Base-by-base conservation (phyloP, 2,888 invertebrate species). In the Heliconius charithonia region DNA sequence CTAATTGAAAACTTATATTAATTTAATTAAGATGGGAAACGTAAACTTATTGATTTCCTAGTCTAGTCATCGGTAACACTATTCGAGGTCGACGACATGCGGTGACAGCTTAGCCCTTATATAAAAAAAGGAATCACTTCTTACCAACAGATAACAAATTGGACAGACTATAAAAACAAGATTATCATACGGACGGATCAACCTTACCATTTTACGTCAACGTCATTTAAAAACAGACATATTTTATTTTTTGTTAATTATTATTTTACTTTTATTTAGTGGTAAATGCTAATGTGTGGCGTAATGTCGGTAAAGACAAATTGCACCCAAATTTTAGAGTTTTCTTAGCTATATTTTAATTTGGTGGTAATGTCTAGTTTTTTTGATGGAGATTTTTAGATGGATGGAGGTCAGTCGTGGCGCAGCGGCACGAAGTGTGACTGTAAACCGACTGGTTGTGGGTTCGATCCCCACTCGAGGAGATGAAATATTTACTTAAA, bases 21-120 rank as follows among this genome's bases (percentile, higher is more conserved):
- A 78, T 62, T 62, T 37, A 67, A 78, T 78, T 74, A 62, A 62
- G 72, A 66, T 51, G 51, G 65, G 66, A 72, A 66, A 77, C 41
- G 22, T 67, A 67, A 74, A 75, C 63, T 69, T 74, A 78, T 78
- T 45, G 78, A 78, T 78, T 78, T 67, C 32, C 71, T 25, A 19
- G 77, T 78, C 78, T 74, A 78, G 67, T 78, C 75, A 70, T 27
- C 63, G 75, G 80, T 78, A 78, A 80, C 29, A 41, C 78, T 67
- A 80, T 56, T 29, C 76, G 76, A 78, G 80, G 80, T 80, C 69
- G 67, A 78, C 65, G 80, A 80, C 80, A 67, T 75, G 66, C 72
- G 72, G 29, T 56, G 63, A 74, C 71, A 77, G 75, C 77, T 80
- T 72, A 72, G 80, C 56, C 27, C 78, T 72, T 75, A 32, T 71